These are phyloP conservation scores for Anoura caudifer DNA, from an alignment of 2,113 vertebrate genomes.

Conservation along the genomic window DNA sequence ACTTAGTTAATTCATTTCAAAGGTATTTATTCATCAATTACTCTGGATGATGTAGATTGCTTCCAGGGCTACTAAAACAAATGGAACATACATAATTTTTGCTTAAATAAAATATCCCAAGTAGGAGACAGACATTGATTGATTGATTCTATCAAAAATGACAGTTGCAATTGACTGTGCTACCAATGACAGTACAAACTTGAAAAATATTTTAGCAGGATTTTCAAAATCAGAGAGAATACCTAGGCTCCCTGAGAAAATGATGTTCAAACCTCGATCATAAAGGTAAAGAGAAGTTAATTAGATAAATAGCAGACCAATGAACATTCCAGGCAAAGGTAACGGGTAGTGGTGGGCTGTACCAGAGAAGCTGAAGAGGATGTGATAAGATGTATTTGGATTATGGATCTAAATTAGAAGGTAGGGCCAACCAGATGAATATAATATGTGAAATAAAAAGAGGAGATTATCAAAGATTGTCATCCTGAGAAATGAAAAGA, in stretches of 20 bases:
- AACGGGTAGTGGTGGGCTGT: background rate
- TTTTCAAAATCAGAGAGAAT: background rate
- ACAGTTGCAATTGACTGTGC: background rate
- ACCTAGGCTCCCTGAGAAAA: background rate
- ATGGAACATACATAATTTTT: background rate
- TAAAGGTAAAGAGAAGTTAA: background rate
- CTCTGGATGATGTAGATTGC: background rate
- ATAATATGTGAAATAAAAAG: background rate
- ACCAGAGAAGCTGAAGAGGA: background rate
- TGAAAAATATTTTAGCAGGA: background rate
- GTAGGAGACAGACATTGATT: background rate
- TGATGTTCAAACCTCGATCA: background rate
- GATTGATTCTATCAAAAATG: background rate
- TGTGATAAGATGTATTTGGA: background rate
- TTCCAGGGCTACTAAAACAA: background rate
- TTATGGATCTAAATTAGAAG: background rate
- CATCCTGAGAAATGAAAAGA: background rate
- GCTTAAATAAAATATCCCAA: background rate
- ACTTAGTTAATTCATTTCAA: background rate
- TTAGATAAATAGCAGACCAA: background rate
- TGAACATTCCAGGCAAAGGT: background rate
- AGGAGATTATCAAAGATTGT: background rate
- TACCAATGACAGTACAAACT: background rate
- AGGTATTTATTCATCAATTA: background rate
- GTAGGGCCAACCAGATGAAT: background rate